Percentiles rank a stretch among this genome's conserved stretches.
phyloP scores from a whole-genome alignment of 2,888 invertebrate genomes.

The Eugnorisma glareosa region DNA sequence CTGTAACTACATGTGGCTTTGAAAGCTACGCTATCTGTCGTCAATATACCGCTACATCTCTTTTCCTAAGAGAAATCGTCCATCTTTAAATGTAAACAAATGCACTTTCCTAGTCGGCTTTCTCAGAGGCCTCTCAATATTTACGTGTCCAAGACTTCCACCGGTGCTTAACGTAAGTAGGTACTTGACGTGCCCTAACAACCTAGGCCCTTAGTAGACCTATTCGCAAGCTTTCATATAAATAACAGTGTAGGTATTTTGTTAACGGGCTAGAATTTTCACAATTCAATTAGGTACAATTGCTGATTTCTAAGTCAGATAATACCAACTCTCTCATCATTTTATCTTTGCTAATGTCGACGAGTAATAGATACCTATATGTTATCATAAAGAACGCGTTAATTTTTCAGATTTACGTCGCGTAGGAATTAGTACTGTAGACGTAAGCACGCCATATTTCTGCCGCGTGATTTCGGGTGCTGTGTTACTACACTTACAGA shows the following conservation, averaged over 20 bases:
- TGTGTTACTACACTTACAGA: background rate
- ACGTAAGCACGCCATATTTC: background rate
- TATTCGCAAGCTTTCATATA: constrained; percentile 14
- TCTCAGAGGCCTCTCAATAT: constrained; percentile 29
- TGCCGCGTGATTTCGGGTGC: background rate
- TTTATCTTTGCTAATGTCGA: background rate
- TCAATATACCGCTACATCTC: constrained; percentile 5
- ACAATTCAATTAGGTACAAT: constrained; percentile 8
- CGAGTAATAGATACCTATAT: background rate
- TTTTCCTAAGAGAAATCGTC: constrained; percentile 41
- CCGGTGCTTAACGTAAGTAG: background rate
- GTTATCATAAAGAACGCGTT: background rate
- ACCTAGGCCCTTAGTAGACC: background rate
- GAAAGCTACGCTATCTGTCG: constrained; percentile 24
- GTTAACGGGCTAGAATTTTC: background rate
- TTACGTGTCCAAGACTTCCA: background rate
- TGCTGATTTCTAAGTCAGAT: constrained; percentile 28
- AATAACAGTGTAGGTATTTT: background rate
- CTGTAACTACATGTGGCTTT: constrained; percentile 25
- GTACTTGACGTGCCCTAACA: constrained; percentile 1
- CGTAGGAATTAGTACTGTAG: no score
- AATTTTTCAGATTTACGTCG: background rate
- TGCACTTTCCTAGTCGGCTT: constrained; percentile 36
- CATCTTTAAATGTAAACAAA: constrained; percentile 46
- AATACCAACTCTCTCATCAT: background rate